These are phyloP conservation scores for Dipodomys merriami DNA, from an alignment of 2,113 vertebrate genomes.

Conservation along the genomic window DNA sequence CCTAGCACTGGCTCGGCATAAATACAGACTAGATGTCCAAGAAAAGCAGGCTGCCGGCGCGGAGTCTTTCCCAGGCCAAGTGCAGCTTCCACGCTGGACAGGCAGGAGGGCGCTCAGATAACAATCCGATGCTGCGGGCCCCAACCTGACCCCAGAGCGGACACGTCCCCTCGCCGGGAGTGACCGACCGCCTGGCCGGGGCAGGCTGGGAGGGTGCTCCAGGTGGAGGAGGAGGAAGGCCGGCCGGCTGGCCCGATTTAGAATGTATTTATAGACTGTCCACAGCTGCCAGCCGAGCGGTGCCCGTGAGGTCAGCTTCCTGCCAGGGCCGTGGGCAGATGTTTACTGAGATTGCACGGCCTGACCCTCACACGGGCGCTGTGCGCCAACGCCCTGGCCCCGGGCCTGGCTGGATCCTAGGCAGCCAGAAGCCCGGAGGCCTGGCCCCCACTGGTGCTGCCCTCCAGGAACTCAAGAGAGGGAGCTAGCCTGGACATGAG, in stretches of 20 bases:
- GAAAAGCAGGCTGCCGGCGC: constrained; percentile 54
- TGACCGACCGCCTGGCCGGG: not conserved
- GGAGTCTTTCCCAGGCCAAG: constrained; percentile 55
- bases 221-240: constrained; percentile 57
- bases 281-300: constrained; percentile 56
- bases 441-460: not conserved
- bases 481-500: rapidly evolving
- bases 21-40: constrained; percentile 63
- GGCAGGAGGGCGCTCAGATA: not conserved
- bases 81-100: not conserved
- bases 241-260: not conserved
- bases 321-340: constrained; percentile 68
- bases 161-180: not conserved
- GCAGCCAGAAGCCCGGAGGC: no score
- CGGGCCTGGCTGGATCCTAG: not conserved
- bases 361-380: not conserved
- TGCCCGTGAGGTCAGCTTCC: constrained; percentile 73
- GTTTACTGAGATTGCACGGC: constrained; percentile 74
- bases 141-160: constrained; percentile 54
- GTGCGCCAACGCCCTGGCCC: not conserved
- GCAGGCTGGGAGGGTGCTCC: not conserved
- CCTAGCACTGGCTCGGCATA: constrained; percentile 58
- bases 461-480: not conserved
- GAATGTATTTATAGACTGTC: constrained; percentile 70
- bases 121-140: not conserved